Evolutionary conservation across 1,140 invertebrate species (phyloP), one percentile per base, ranked within the genome.

Genomic region (Temnothorax curvispinosus): DNA sequence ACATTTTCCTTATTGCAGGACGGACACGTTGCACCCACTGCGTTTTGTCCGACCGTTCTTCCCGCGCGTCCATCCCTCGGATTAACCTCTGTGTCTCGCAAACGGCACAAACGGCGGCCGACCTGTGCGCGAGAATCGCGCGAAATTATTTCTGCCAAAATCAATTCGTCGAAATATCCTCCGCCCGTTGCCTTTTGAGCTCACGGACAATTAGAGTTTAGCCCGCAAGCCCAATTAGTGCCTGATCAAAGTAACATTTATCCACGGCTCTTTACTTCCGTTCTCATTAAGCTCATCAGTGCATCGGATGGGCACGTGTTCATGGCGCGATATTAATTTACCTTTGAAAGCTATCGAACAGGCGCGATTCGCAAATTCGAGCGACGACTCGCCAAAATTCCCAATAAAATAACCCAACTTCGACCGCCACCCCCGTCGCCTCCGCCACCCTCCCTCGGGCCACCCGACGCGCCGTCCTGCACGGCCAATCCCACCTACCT

Each of bases 1-100:
- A 94, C 93, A 95, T 95, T 95, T 95, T 90, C 93, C 93, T 94
- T 93, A 93, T 94, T 95, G 93, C 93, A 90, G 93, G 92, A 94
- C 92, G 91, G 93, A 94, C 92, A 88, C 92, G 84, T 92, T 92
- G 85, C 91, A 91, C 87, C 86, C 89, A 75, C 11, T n/a, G 81
- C 74, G 85, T 87, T 84, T 78, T 85, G 74, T 60, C 75, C 47
- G 65, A 44, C 75, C 85, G 47, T 58, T 27, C 62, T 38, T 15
- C 6, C 13, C 21, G 21, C 21, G 2, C 54, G 35, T 52, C 52
- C 15, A 18, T 27, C 44, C 81, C 67, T 18, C 74, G 82, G 71
- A 85, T 85, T 84, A 87, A 84, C 64, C 71, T 54, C 72, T 67
- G 52, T 85, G 72, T 71, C 75, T 67, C 67, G 64, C 52, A 56